Evolutionary conservation across 2,888 invertebrate species (phyloP), one percentile per base, ranked within the genome.

Genomic region (Pemphredon lugubris): DNA sequence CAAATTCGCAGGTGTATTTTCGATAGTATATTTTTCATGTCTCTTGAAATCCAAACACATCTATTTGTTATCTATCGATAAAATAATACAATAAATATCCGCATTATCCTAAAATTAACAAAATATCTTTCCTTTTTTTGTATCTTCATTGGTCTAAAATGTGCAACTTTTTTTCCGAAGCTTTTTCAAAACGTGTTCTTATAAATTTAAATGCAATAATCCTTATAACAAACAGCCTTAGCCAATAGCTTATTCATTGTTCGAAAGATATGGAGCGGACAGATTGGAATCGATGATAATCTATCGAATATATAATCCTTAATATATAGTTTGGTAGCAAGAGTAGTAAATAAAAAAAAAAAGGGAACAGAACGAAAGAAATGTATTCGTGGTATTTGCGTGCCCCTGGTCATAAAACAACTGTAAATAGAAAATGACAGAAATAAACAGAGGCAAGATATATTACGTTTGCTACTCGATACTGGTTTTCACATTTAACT

Each of bases 11-110:
- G 45, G 71, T 78, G 72, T 76, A 66, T 77, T 81, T 68, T 60
- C 63, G 53, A 61, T 65, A 70, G 63, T 78, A 77, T 81, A 75
- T 81, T 81, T 77, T 39, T 78, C 69, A 73, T 77, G 68, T 73
- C 59, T 81, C 79, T 84, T 84, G 81, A 86, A 88, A 85, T 84
- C 82, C 84, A 88, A 88, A 87, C 84, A 88, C 88, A 88, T 87
- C 80, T 86, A 85, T 85, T 84, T 84, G 84, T 85, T 76, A 85
- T 72, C 80, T 87, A 86, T 83, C 66, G 82, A 82, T 81, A 75
- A 84, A 85, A 82, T 85, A 84, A 84, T 87, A 86, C 84, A 87
- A 88, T 86, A 87, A 87, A 86, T 85, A 83, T 86, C 77, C 81
- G 83, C 80, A 83, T 86, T 82, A 79, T 79, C 64, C 82, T 86